Conservation (phyloP, 2,888 invertebrate species). For the Trichogramma dendrolimi region DNA sequence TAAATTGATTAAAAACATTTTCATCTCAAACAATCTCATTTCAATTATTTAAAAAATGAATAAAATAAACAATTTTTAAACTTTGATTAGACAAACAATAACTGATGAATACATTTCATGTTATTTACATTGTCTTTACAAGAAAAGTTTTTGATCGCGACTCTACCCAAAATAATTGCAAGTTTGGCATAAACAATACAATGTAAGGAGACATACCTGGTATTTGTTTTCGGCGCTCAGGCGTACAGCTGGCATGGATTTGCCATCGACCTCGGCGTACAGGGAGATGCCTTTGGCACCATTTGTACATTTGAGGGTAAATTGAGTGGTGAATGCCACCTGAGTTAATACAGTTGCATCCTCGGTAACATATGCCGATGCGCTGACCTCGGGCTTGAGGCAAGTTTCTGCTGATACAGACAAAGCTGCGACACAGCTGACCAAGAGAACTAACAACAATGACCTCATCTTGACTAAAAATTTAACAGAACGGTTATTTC, state of each 20-base stretch:
- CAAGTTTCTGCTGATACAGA: constrained; percentile 50
- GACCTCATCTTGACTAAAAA: constrained; percentile 27
- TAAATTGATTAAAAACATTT: neutral
- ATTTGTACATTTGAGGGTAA: constrained; percentile 76
- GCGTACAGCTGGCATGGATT: constrained; percentile 77
- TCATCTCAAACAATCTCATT: neutral
- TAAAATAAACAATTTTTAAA: neutral
- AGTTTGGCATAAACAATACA: neutral
- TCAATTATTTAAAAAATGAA: constrained; percentile 1
- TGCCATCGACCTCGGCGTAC: constrained; percentile 86
- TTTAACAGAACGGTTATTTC: too few relatives aligned
- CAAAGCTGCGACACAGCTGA: constrained; percentile 9
- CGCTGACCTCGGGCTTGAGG: constrained; percentile 65
- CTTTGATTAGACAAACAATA: neutral
- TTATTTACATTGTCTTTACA: too few relatives aligned
- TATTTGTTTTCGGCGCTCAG: constrained; percentile 72
- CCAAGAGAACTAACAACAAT: constrained; percentile 19
- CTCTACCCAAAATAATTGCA: too few relatives aligned
- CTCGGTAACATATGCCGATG: constrained; percentile 83
- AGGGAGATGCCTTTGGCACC: constrained; percentile 66
- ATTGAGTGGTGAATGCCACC: constrained; percentile 89
- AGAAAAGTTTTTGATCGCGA: too few relatives aligned
- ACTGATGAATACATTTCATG: neutral
- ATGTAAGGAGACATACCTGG: constrained; percentile 60
- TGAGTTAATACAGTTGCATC: constrained; percentile 88